Base-by-base conservation (phyloP, 2,797 vertebrate genomes). In the Enteromius argenteus region DNA sequence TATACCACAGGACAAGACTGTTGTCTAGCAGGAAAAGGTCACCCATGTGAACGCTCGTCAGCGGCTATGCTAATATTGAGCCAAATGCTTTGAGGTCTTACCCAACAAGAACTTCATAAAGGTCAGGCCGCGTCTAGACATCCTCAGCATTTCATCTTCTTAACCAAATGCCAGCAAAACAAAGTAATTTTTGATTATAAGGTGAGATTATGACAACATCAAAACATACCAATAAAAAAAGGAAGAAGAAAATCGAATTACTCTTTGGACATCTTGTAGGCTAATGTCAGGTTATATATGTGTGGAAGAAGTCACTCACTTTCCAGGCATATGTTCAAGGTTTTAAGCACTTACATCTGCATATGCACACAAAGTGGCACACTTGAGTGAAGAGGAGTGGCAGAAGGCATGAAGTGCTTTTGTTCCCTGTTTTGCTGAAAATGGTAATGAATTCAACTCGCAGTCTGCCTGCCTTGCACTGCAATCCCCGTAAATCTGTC, bases 121-220 rank as follows among this genome's bases (percentile, higher is more conserved):
- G 93, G 92, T 94, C 93, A 94, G 21, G 74, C 39, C 0, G 69
- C 32, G 88, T 92, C 92, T 91, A 89, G 92, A 91, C 91, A 21
- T 78, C 84, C 84, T 17, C 37, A 84, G 84, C 81, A 88, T 72
- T 73, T 84, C 35, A 6, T 19, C 66, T 35, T 84, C 49, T 73
- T 58, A 85, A 68, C 19, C 60, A 84, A 84, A 84, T 84, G 82
- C 51, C 82, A 78, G 35, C 19, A 68, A 78, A 69, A 71, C 51
- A 49, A 84, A 78, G 19, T 0, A 0, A 49, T 58, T 78, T 77
- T 37, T 69, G 37, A 58, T 58, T 27, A 71, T 27, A 58, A n/a
- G n/a, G 3, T 58, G 35, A 14, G 37, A 68, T 83, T 14, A 35
- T 60, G 66, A 27, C 64, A 62, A 71, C 23, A 71, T 60, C 39